Conservation (phyloP, 2,113 vertebrate species). For the Pelodiscus sinensis region DNA sequence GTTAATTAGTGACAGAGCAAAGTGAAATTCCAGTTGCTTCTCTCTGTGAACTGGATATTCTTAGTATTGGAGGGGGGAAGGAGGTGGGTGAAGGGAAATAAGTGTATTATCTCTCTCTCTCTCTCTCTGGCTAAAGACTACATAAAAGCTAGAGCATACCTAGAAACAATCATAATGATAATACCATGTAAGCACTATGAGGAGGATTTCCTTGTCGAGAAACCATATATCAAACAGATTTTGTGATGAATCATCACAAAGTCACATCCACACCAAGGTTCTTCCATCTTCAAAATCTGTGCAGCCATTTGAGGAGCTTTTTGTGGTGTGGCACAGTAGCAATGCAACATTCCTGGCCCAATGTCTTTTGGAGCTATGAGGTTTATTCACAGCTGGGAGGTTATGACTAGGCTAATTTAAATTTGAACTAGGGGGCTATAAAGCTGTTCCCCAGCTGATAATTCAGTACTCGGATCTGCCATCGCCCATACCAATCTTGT, state of each 20-base stretch:
- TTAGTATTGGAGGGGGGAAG: not conserved
- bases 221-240: not conserved
- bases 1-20: conserved; percentile 21
- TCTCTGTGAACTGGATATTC: not conserved
- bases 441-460: not conserved
- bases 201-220: not conserved
- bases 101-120: not conserved
- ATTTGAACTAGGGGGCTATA: not conserved
- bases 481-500: not conserved
- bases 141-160: not conserved
- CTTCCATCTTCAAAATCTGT: not conserved
- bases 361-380: not conserved
- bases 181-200: not conserved
- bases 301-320: not conserved
- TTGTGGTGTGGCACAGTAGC: not conserved
- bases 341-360: not conserved
- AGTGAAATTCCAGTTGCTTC: conserved; percentile 23
- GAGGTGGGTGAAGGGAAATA: not conserved
- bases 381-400: not conserved
- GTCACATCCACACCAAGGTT: not conserved
- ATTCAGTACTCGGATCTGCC: not conserved
- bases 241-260: not conserved
- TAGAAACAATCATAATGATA: not conserved
- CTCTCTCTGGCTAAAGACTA: not conserved
- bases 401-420: not conserved